Base-by-base conservation (phyloP, 1,140 invertebrate genomes). In the Sipha flava region DNA sequence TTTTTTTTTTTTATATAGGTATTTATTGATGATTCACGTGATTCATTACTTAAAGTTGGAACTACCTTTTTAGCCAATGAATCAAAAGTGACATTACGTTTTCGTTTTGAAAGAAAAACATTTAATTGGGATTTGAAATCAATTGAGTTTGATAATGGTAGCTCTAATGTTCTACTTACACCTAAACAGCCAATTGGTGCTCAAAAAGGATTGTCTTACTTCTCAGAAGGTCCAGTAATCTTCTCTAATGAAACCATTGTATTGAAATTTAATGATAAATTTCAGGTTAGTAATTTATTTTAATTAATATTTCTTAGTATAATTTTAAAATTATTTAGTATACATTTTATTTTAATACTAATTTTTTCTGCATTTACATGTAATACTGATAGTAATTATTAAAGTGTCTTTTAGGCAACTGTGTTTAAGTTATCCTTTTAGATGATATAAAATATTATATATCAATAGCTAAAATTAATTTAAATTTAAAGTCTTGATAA, bases 51-150 rank as follows among this genome's bases (percentile, higher is more conserved):
- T 10, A 77, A 77, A 57, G 34, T 77, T 18, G 21, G 2, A 23
- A 43, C 6, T 18, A 26, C 52, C 43, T 77, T 77, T 57, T 40
- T 18, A 26, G 31, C 5, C 18, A 59, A 77, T 26, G 37, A 10
- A 1, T 26, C 49, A 9, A 77, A 77, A 59, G 9, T 77, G 43
- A 29, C 6, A 10, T 57, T 77, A 77, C 73, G 73, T 77, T 77
- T 77, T 23, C 34, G 49, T 57, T 77, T 77, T 77, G 73, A 37
- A 77, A 57, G 14, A 43, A 29, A 26, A 29, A 52, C 73, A 57
- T 77, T 77, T 18, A 29, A 7, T 6, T 77, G 73, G 73, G 49
- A 59, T 26, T 77, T 77, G n/a, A 57, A 77, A 77, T 23, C 45
- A 37, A 77, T 77, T 12, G 73, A 59, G 14, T 57, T 23, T 77